phyloP scores from a whole-genome alignment of 2,113 vertebrate species.

The Eurystomus gularis region DNA sequence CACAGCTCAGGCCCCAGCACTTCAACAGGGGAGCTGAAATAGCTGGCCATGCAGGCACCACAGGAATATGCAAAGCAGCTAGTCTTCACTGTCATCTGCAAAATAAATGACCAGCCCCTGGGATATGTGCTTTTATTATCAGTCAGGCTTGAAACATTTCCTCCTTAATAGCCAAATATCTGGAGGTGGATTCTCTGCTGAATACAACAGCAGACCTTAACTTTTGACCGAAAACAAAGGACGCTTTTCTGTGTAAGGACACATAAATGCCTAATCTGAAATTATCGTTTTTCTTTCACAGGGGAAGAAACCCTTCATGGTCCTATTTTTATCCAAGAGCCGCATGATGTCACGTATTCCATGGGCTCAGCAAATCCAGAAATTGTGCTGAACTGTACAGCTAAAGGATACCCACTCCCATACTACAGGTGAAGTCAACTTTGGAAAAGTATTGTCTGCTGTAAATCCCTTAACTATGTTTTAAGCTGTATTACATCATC shows the following conservation, averaged over 20 bases:
- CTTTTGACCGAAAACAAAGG: not conserved
- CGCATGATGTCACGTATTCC: slow-evolving; percentile 82
- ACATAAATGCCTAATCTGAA: not conserved
- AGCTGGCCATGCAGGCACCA: not conserved
- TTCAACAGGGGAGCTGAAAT: not conserved
- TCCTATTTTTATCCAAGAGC: slow-evolving; percentile 87
- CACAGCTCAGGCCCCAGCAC: no score
- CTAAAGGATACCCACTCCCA: slow-evolving; percentile 81
- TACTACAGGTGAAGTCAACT: slow-evolving; percentile 78
- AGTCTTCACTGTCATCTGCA: not conserved
- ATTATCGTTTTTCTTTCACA: slow-evolving; percentile 60
- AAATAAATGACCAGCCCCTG: slow-evolving; percentile 29
- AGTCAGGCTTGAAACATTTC: slow-evolving; percentile 60
- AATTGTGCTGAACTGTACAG: slow-evolving; percentile 86
- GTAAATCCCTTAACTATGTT: not conserved
- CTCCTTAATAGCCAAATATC: not conserved
- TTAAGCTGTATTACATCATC: not conserved
- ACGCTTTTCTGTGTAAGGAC: not conserved
- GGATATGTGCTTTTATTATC: slow-evolving; percentile 38
- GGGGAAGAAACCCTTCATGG: slow-evolving; percentile 76
- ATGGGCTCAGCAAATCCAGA: slow-evolving; percentile 77
- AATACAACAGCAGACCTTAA: not conserved
- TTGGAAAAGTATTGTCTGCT: not conserved
- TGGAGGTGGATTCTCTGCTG: slow-evolving; percentile 6
- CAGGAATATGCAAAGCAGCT: not conserved